Conservation (phyloP, 2,113 vertebrate genomes). For the Oenanthe melanoleuca region DNA sequence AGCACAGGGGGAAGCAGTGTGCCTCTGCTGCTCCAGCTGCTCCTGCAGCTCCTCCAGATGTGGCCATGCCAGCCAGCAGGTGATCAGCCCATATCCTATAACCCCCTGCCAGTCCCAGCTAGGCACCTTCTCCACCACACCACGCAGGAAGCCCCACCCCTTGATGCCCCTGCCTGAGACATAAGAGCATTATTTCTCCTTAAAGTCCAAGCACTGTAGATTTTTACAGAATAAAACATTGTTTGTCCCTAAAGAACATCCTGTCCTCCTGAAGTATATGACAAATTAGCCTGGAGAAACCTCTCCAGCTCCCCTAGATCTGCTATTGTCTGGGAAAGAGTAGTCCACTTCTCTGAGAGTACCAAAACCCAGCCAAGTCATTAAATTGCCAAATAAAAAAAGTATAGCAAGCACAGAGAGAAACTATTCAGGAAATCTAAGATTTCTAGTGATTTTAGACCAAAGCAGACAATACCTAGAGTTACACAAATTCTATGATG, state of each 20-base stretch:
- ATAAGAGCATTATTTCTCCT: not conserved
- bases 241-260: not conserved
- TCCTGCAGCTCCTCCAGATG: not conserved
- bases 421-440: not conserved
- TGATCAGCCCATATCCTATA: fast-evolving
- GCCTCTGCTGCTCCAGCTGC: not conserved
- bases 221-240: not conserved
- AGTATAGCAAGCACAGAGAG: not conserved
- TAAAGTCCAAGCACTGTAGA: not conserved
- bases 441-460: not conserved
- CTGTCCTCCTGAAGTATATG: not conserved
- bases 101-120: fast-evolving
- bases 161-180: not conserved
- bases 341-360: not conserved
- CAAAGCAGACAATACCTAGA: not conserved
- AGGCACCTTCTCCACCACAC: fast-evolving
- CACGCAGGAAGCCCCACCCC: not conserved
- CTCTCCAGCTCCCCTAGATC: not conserved
- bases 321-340: not conserved
- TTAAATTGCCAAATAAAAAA: not conserved
- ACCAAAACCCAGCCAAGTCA: not conserved
- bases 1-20: fast-evolving
- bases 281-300: not conserved
- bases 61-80: fast-evolving
- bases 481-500: not conserved